Base-by-base conservation (phyloP, 2,888 invertebrate species). In the Oegoconia quadripuncta region DNA sequence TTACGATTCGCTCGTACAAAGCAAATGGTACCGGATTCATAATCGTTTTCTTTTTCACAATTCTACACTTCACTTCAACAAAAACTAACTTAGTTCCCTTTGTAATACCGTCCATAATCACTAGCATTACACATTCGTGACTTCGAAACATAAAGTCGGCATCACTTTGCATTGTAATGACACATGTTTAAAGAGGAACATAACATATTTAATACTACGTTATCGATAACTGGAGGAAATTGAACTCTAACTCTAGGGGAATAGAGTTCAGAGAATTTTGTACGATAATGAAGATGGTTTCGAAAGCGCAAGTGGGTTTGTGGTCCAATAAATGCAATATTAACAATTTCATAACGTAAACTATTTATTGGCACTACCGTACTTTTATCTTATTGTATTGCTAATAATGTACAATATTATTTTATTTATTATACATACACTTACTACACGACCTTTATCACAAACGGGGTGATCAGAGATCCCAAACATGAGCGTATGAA, bases 121-220 rank as follows among this genome's bases (percentile, higher is more conserved):
- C 17, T 25, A 9, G 12, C 4, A 7, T 1, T 12, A 18, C 4
- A 1, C 8, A 39, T 48, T 54, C 61, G 55, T 60, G 60, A 60
- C 57, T 50, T 42, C 31, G 41, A 42, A 53, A 42, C 55, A 60
- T 63, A 57, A 59, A 48, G 47, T 52, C 48, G 47, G 50, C 47
- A 52, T 54, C 50, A 50, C 50, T 55, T 59, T 55, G 55, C 56
- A 58, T 53, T 52, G 58, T 58, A 62, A 62, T 56, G 58, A 58
- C 57, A 58, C 49, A 54, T 58, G 57, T 57, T 55, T 52, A 56
- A 56, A 55, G 41, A 45, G 48, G 48, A 48, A 42, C 48, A 49
- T 50, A 49, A 48, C 46, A 49, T 51, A 51, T 51, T 54, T 48
- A 42, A 48, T 46, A 34, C 29, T 35, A 31, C 35, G 22, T 35